These are phyloP conservation scores for Lutjanus erythropterus DNA, from an alignment of 2,113 vertebrate genomes.

Conservation along the genomic window DNA sequence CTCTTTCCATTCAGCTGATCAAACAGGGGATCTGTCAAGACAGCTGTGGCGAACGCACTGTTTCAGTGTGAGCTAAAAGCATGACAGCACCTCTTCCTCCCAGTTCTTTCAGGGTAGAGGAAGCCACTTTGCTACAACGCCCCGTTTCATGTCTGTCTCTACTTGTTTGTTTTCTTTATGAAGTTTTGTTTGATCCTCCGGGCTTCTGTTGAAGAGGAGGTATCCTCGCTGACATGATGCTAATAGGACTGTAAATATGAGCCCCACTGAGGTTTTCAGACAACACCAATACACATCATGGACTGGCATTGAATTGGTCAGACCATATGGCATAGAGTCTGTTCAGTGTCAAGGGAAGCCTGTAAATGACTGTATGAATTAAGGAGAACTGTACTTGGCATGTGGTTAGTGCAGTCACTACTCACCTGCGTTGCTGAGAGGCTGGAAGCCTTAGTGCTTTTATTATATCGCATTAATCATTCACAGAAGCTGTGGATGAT, in stretches of 20 bases:
- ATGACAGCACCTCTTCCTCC: constrained; percentile 13
- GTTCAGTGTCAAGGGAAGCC: constrained; percentile 29
- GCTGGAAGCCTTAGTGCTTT: constrained; percentile 16
- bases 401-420: constrained; percentile 19
- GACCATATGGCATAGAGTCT: constrained; percentile 57
- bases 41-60: constrained; percentile 32
- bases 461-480: constrained; percentile 55
- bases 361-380: constrained; percentile 61
- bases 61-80: constrained; percentile 32
- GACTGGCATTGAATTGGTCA: constrained; percentile 33
- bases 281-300: constrained; percentile 28
- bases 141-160: constrained; percentile 36
- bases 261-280: constrained; percentile 19
- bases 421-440: constrained; percentile 48
- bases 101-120: constrained; percentile 14
- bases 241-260: constrained; percentile 56
- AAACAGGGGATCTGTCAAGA: constrained; percentile 64
- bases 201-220: constrained; percentile 27
- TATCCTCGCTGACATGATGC: constrained; percentile 26
- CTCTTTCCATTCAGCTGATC: constrained; percentile 69
- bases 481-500: constrained; percentile 16
- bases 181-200: constrained; percentile 68
- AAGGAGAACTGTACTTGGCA: constrained; percentile 33
- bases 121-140: constrained; percentile 40
- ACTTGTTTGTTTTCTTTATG: constrained; percentile 53